Percentiles rank a stretch among this genome's conserved stretches.
phyloP scores from a whole-genome alignment of 2,888 invertebrate species.

The Cybosia mesomella region DNA sequence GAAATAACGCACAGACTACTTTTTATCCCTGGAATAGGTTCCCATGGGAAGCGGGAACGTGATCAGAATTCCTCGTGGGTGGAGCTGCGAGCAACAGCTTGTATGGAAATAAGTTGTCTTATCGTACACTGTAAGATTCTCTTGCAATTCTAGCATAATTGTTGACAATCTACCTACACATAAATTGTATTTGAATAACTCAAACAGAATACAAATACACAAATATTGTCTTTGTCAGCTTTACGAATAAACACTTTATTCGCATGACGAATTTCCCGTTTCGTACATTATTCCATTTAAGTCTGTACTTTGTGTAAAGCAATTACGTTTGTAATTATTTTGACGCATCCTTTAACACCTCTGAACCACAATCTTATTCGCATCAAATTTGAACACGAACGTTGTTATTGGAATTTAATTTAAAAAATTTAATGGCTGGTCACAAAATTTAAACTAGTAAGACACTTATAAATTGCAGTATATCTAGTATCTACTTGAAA shows the following conservation, averaged over 20 bases:
- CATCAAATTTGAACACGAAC: background rate
- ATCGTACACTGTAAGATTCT: too few species aligned
- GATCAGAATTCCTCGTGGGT: too few species aligned
- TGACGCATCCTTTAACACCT: background rate
- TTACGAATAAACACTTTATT: conserved; percentile 2
- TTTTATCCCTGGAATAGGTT: too few species aligned
- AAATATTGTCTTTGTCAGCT: conserved; percentile 6
- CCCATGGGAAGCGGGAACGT: too few species aligned
- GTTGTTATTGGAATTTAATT: background rate
- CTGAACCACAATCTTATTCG: background rate
- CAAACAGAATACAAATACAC: conserved; percentile 11
- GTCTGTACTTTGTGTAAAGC: background rate
- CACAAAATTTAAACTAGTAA: too few species aligned
- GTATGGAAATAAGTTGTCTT: too few species aligned
- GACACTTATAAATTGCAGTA: background rate
- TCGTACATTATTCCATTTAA: conserved; percentile 9
- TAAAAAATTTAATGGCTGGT: background rate
- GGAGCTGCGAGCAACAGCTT: too few species aligned
- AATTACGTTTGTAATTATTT: conserved; percentile 12
- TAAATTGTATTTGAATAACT: conserved; percentile 11
- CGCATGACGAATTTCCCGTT: conserved; percentile 9
- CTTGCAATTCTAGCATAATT: background rate
- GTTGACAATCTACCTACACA: background rate
- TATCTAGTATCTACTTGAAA: background rate
- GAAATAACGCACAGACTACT: too few species aligned